Base-by-base conservation (phyloP, 2,797 vertebrate genomes). In the Pipistrellus pygmaeus region DNA sequence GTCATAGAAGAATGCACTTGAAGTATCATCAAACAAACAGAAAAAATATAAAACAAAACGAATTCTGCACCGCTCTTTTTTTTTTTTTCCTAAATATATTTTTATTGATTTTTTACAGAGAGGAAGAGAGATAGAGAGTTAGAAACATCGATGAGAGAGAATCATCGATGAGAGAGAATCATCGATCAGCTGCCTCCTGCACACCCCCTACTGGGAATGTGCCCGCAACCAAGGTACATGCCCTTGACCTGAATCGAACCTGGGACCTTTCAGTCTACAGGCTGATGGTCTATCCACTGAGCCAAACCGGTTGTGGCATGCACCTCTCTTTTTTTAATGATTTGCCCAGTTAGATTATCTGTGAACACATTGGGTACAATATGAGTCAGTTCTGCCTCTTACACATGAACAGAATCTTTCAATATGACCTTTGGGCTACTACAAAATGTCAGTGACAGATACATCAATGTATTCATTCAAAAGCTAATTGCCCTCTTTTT, bases 371-470 rank as follows among this genome's bases (percentile, higher is more conserved):
- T 13, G 55, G 38, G 3, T 13, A 93, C 13, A 71, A 78, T 60
- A 38, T 48, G 93, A 96, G 17, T 73, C 69, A 94, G 27, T 85
- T 95, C 68, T 71, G 91, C 30, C 78, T 64, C 86, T 90, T 82
- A 89, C 82, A 23, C 46, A 88, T 1, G 11, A 78, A 83, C 8
- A 82, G 23, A 91, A 35, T 51, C 69, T 93, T 95, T 77, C 78
- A 60, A 18, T 60, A 20, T 71, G 51, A 88, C 32, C 82, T 97
- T 82, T 78, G 77, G 57, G 14, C 9, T 71, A 84, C 41, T 46
- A 75, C 4, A 68, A 93, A 96, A 90, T 95, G 35, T 93, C 85
- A 96, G 88, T 96, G 97, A 96, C 90, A 77, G 83, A 95, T 30
- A 96, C 15, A n/a, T 75, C 38, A 38, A 48, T 69, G 14, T 95